Evolutionary conservation across 2,888 invertebrate genomes (phyloP).

Genomic region (Leucophenga maculata): DNA sequence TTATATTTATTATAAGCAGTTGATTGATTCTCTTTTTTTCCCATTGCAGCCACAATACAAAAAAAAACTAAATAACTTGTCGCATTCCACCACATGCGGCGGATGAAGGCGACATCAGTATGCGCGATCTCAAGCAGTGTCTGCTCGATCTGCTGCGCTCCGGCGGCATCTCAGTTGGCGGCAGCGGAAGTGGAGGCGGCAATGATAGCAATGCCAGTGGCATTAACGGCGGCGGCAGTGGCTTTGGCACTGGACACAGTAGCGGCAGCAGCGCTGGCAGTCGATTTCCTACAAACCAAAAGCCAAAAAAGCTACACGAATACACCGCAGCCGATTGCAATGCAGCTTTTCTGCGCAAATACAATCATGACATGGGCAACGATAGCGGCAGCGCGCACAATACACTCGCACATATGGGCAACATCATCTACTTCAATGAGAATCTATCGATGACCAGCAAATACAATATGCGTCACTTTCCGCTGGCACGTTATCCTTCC

Average conservation of each 20-base stretch:
- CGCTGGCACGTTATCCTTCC: conserved; percentile 57
- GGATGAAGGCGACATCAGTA: conserved; percentile 38
- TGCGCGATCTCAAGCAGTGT: conserved; percentile 71
- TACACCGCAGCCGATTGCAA: conserved; percentile 68
- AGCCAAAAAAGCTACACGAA: conserved; percentile 69
- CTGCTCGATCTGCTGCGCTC: conserved; percentile 69
- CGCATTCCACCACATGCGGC: background rate
- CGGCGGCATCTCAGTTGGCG: conserved; percentile 56
- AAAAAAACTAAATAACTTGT: no score
- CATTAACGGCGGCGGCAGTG: conserved; percentile 28
- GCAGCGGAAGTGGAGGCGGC: conserved; percentile 46
- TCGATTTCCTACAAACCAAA: conserved; percentile 43
- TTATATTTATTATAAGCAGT: no score
- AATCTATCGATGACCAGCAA: conserved; percentile 72
- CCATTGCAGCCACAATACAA: no score
- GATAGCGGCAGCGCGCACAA: conserved; percentile 23
- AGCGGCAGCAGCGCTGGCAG: conserved; percentile 22
- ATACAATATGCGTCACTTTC: conserved; percentile 63
- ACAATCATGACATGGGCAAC: conserved; percentile 61
- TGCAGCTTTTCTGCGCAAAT: conserved; percentile 68
- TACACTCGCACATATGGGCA: conserved; percentile 40
- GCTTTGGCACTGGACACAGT: conserved; percentile 26
- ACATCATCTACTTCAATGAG: conserved; percentile 71
- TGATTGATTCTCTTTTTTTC: no score
- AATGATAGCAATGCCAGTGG: conserved; percentile 24